These are phyloP conservation scores for Etheostoma nigrum DNA, from an alignment of 2,797 vertebrate genomes.

Conservation along the genomic window DNA sequence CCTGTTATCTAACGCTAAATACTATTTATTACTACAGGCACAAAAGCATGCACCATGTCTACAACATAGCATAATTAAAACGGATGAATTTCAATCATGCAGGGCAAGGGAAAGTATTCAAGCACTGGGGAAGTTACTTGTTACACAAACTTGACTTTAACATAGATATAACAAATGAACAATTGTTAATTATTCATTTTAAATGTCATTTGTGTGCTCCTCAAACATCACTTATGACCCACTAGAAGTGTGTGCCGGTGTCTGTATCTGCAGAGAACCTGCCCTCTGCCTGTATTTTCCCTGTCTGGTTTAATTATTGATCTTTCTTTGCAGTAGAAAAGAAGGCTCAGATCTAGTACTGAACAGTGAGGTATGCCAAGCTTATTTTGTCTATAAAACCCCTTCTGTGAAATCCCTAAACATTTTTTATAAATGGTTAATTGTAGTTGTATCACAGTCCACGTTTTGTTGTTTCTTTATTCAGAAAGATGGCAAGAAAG, in stretches of 20 bases:
- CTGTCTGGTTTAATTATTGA: neutral
- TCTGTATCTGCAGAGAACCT: no score
- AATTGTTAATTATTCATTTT: neutral
- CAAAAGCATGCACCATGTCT: neutral
- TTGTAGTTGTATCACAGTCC: neutral
- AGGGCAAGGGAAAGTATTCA: neutral
- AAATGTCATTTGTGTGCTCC: neutral
- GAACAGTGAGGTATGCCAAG: slow-evolving; percentile 87
- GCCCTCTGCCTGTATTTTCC: no score
- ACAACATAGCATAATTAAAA: neutral
- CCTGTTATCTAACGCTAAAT: neutral
- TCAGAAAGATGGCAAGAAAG: slow-evolving; percentile 94
- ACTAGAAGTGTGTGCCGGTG: no score
- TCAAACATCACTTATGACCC: neutral
- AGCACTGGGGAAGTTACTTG: neutral
- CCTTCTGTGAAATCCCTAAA: no score
- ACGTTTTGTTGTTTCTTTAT: slow-evolving; percentile 28
- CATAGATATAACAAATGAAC: neutral
- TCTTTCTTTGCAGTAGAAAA: slow-evolving; percentile 64
- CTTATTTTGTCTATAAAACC: neutral
- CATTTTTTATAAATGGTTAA: neutral
- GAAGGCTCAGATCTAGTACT: slow-evolving; percentile 60
- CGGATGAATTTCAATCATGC: neutral
- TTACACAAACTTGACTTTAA: neutral
- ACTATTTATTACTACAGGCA: neutral